Percentiles rank a stretch among this genome's conserved stretches.
phyloP scores from a whole-genome alignment of 1,140 invertebrate species.

The Drosophila kohkoa region DNA sequence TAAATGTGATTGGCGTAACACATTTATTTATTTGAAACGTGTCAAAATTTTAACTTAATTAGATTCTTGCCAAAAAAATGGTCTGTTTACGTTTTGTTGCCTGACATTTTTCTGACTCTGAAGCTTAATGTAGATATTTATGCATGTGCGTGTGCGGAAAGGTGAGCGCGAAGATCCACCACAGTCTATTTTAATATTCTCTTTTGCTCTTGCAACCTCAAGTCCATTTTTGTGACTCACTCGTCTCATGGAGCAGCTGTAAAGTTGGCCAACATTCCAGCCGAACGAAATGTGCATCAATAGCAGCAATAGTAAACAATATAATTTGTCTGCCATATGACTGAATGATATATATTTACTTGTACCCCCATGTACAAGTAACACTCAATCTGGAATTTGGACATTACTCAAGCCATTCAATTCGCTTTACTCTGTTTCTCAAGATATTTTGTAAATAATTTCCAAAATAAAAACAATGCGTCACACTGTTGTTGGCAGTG shows the following conservation, averaged over 20 bases:
- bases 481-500: conserved; percentile 57
- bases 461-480: conserved; percentile 75
- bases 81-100: conserved; percentile 26
- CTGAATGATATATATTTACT: conserved; percentile 56
- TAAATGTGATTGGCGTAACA: conserved; percentile 16
- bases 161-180: conserved; percentile 40
- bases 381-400: conserved; percentile 46
- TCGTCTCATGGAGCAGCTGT: conserved; percentile 39
- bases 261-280: conserved; percentile 53
- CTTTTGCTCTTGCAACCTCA: too few relatives aligned
- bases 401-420: not conserved
- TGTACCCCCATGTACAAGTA: conserved; percentile 39
- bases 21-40: conserved; percentile 63
- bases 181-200: conserved; percentile 33
- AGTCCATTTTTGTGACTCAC: not conserved
- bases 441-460: conserved; percentile 57
- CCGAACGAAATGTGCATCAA: conserved; percentile 35
- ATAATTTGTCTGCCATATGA: conserved; percentile 55
- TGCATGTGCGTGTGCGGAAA: conserved; percentile 26
- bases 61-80: conserved; percentile 44
- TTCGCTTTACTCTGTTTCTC: not conserved
- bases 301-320: conserved; percentile 58
- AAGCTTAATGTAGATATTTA: conserved; percentile 3
- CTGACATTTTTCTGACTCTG: conserved; percentile 14
- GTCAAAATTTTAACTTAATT: conserved; percentile 56